Percentiles rank a stretch among this genome's conserved stretches.
phyloP scores from a whole-genome alignment of 53 echinoderm and acorn worm genomes.

The Pentamera pediparva region DNA sequence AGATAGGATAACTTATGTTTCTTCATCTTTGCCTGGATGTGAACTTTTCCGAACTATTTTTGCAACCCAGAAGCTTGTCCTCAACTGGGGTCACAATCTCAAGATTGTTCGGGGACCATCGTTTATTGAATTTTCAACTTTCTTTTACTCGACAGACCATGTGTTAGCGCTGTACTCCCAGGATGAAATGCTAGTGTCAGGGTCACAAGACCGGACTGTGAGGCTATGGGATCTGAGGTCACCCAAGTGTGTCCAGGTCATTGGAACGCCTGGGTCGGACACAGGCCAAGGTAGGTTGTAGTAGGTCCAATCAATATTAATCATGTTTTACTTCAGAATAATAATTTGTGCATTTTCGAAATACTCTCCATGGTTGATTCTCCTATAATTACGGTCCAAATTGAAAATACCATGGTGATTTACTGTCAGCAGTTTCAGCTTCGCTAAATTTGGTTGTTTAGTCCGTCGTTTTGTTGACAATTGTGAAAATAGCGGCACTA shows the following conservation, averaged over 20 bases:
- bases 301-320: background rate
- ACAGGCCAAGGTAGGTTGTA: slow-evolving; percentile 68
- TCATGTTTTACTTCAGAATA: background rate
- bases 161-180: slow-evolving; percentile 78
- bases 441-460: background rate
- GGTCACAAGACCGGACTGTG: slow-evolving; percentile 90
- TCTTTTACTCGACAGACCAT: slow-evolving; percentile 54
- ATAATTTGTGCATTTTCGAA: background rate
- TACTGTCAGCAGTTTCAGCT: no score
- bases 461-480: background rate
- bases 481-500: no score
- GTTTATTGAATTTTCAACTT: background rate
- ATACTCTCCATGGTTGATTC: no score
- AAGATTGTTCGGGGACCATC: no score
- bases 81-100: no score
- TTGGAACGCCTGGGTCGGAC: slow-evolving; percentile 97
- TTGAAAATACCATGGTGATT: no score
- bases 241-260: slow-evolving; percentile 84
- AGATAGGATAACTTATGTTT: no score
- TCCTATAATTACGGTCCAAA: no score
- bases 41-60: background rate
- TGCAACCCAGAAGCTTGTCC: no score
- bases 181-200: slow-evolving; percentile 82
- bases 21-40: no score
- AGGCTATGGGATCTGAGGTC: slow-evolving; percentile 89